These are phyloP conservation scores for Caenorhabditis angaria DNA, from an alignment of 2,888 invertebrate genomes.

Conservation along the genomic window DNA sequence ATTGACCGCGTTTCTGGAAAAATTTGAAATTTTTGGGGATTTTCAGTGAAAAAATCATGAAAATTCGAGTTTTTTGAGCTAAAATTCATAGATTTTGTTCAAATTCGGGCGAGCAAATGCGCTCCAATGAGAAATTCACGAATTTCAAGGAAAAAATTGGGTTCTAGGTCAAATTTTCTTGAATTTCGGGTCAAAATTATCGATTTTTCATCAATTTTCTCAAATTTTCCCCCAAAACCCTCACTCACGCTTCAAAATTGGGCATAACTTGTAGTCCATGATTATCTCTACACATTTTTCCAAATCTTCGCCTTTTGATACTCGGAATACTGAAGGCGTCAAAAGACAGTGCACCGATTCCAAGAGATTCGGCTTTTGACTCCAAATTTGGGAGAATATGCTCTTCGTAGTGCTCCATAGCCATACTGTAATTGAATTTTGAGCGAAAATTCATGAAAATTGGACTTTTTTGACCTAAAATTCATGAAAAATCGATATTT, in stretches of 20 bases:
- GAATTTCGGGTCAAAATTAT: neutral
- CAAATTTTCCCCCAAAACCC: neutral
- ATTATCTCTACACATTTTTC: neutral
- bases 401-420: conserved; percentile 8
- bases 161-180: too few species aligned
- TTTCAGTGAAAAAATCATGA: too few species aligned
- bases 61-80: neutral
- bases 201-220: neutral
- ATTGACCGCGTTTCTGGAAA: neutral
- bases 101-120: too few species aligned
- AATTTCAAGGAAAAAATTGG: too few species aligned
- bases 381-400: conserved; percentile 3
- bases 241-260: neutral
- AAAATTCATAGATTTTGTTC: too few species aligned
- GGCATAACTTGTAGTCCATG: neutral
- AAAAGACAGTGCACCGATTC: conserved; percentile 3
- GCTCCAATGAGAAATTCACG: too few species aligned
- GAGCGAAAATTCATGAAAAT: too few species aligned
- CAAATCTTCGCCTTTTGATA: neutral
- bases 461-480: too few species aligned
- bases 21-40: neutral
- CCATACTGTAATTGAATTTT: conserved; percentile 3
- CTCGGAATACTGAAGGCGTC: neutral
- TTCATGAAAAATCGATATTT: too few species aligned
- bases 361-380: neutral